Evolutionary conservation across 2,113 vertebrate genomes (phyloP), one percentile per base, ranked within the genome.

Genomic region (Saimiri boliviensis): DNA sequence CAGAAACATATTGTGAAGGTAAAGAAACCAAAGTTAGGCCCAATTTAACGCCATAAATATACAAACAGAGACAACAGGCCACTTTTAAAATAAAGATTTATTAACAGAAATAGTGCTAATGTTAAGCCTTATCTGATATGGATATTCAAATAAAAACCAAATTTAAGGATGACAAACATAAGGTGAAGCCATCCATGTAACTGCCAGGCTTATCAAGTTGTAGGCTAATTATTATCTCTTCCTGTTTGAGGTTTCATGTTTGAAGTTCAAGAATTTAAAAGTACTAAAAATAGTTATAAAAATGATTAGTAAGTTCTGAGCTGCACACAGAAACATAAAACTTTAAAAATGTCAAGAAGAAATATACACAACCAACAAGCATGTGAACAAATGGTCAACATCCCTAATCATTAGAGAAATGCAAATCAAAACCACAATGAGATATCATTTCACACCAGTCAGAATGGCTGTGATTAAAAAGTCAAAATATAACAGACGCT

Each of bases 61-160:
- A 14, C 7, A 71, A 8, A 83, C 6, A 66, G 11, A 83, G 74
- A 82, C 11, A 79, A 92, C 1, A 68, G 60, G 5, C 3, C 63
- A 30, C 20, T 37, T 47, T 79, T 93, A 27, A 95, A 40, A 17
- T 37, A 13, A 21, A 9, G 8, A 81, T 95, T 96, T 91, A 58
- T 45, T 77, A 92, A 84, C 20, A 95, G 76, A 27, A 95, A 87
- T 60, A 40, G 13, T 73, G 92, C 54, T 68, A 42, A 76, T 56
- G 47, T 47, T 56, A 80, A 87, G 40, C 21, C 32, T 83, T 56
- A 47, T 79, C 17, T 56, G 11, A 68, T 16, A 60, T 0, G 12
- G 5, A 84, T 71, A 82, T 84, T 90, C 9, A 71, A 95, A 94
- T 80, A 32, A 87, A 76, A 93, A 73, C 2, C 25, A 94, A 93